Evolutionary conservation across 2,888 invertebrate species (phyloP), one percentile per base, ranked within the genome.

Genomic region (Octodonta nipae): DNA sequence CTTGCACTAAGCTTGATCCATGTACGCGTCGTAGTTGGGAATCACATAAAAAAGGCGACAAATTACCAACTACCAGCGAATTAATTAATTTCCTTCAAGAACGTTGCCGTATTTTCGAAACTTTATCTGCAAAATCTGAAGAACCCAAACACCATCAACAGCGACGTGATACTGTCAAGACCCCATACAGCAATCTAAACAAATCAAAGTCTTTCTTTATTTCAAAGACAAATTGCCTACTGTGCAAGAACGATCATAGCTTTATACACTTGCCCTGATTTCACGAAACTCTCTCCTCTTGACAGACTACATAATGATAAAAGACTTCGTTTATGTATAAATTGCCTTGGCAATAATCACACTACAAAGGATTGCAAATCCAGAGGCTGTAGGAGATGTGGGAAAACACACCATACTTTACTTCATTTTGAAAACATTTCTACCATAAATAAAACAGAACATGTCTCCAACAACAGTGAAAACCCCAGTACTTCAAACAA

Each of bases 1-100:
- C 26, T 12, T 25, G 10, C 2, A 15, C 25, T 10, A 32, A 32
- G 11, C 16, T 32, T 24, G 32, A 32, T 26, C 5, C 15, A 13
- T 1, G 15, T 13, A 32, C 32, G 14, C 14, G 26, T 2, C 25
- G 32, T 12, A 8, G 15, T 13, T 32, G 25, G 15, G 32, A 32
- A 8, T n/a, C n/a, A n/a, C n/a, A n/a, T n/a, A n/a, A n/a, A n/a
- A n/a, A n/a, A 26, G n/a, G n/a, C 3, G 4, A 4, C 3, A 22
- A 3, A 3, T 3, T 22, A 22, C 22, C 22, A 10, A 22, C 22
- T 10, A 3, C 4, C 22, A 4, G 11, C 11, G 3, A 22, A 22
- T 4, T 22, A 4, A 22, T 22, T 3, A 4, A 22, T 10, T 22
- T 22, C 22, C 11, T 22, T 10, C 3, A 22, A 22, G 4, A 22